Evolutionary conservation across 2,113 vertebrate species (phyloP), one percentile per base, ranked within the genome.

Genomic region (Zootoca vivipara): DNA sequence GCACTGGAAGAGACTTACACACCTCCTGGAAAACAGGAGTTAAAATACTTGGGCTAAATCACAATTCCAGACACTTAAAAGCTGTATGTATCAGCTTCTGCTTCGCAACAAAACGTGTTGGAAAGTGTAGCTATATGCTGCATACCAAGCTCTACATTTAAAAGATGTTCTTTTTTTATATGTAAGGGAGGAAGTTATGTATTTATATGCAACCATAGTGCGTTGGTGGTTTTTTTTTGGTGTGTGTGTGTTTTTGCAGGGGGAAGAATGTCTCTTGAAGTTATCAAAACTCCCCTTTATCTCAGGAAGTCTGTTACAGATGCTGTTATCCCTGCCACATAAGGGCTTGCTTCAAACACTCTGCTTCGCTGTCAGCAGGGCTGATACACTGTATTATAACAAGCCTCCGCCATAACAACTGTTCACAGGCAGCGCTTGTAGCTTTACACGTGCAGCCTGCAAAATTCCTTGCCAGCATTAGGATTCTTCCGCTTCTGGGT

Each of bases 371-470:
- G 93, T 93, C 93, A 93, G 87, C 90, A 87, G 88, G 81, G 74
- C 35, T 87, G 87, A 88, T 85, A 90, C 82, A 20, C 78, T 85
- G 6, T 72, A 86, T 90, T 90, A 70, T 83, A 92, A 92, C 93
- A 91, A 92, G 87, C 12, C 85, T 74, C 89, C 52, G 2, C 78
- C 58, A 83, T 85, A 91, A 88, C 78, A 89, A 82, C n/a, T 94
- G 84, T 93, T 92, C 93, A 89, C 82, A 91, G 86, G 83, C 80
- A 90, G 75, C 75, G 20, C 86, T 92, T 93, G 90, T 89, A 94
- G 89, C 89, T 56, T 84, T 92, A 83, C 89, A 87, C 83, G 85
- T n/a, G 78, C 72, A 93, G 72, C 13, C 75, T 4, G 0, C 52
- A 72, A 95, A 64, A 38, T 38, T 89, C 12, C 79, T 85, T 85